Evolutionary conservation across 2,113 vertebrate genomes (phyloP), one percentile per base, ranked within the genome.

Genomic region (Columba livia): DNA sequence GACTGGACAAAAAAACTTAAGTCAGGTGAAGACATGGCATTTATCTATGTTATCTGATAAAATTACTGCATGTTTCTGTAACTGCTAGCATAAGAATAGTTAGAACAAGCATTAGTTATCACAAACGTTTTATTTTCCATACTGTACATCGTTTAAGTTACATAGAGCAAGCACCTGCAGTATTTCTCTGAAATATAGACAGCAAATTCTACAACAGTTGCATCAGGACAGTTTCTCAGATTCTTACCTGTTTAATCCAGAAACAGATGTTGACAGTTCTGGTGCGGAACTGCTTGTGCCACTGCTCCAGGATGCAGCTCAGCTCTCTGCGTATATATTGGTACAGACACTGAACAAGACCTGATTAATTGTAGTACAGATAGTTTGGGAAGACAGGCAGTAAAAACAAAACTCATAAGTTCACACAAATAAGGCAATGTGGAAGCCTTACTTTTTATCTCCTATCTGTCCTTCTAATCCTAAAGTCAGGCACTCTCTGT

Each of bases 171-270:
- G 2, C 16, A 5, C 38, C 57, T 90, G 32, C 58, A 64, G 6
- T 61, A 85, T 83, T 79, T 65, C 9, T 85, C 5, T 82, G 66
- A 81, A 69, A 65, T 24, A 80, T 4, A 89, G 42, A 19, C 28
- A 75, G 11, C 13, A 79, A 65, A 79, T 89, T 70, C 54, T 64
- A 6, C 11, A 47, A 8, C 3, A 88, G 82, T 61, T 90, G 47
- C 36, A 92, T 74, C 29, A 92, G 61, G 25, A 78, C 17, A 67
- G 57, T 51, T 94, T 82, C 62, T 87, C 17, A 25, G 4, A 23
- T 17, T 56, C 96, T 97, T 97, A 97, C 97, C 97, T 97, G 70
- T 56, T 66, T 60, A 58, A 78, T 73, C 50, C 66, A 66, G 93
- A 88, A 79, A 32, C 85, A 95, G 93, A 86, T 96, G 93, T 78